Percentiles rank a stretch among this genome's conserved stretches.
Conservation (phyloP, 2,113 vertebrate genomes). For the Poeciliopsis prolifica region DNA sequence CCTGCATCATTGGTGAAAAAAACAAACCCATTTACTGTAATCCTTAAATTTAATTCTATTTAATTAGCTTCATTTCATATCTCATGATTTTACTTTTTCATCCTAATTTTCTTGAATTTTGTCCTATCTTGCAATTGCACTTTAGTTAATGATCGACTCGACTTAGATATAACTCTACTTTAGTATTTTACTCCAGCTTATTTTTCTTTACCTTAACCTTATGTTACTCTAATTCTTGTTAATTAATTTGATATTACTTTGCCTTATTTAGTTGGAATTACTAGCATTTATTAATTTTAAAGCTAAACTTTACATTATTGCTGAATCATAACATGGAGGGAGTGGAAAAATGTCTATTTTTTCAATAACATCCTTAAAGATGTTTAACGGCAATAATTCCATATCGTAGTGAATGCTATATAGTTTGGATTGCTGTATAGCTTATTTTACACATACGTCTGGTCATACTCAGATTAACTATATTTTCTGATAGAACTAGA, state of each 20-base stretch:
- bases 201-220: not conserved
- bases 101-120: no score
- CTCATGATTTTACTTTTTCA: no score
- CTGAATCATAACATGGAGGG: not conserved
- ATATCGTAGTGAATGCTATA: not conserved
- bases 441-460: not conserved
- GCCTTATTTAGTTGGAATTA: not conserved
- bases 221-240: not conserved
- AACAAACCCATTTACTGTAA: no score
- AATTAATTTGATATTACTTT: not conserved
- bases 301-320: not conserved
- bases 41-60: no score
- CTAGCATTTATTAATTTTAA: not conserved
- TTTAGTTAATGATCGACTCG: no score
- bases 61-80: no score
- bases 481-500: not conserved
- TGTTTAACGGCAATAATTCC: not conserved
- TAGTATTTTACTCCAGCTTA: no score
- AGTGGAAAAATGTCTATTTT: not conserved
- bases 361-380: not conserved
- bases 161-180: no score
- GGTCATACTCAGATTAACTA: not conserved
- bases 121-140: no score
- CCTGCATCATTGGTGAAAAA: no score
- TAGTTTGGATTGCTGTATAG: not conserved